Conservation (phyloP, 2,888 invertebrate genomes). For the Lottia scabra region DNA sequence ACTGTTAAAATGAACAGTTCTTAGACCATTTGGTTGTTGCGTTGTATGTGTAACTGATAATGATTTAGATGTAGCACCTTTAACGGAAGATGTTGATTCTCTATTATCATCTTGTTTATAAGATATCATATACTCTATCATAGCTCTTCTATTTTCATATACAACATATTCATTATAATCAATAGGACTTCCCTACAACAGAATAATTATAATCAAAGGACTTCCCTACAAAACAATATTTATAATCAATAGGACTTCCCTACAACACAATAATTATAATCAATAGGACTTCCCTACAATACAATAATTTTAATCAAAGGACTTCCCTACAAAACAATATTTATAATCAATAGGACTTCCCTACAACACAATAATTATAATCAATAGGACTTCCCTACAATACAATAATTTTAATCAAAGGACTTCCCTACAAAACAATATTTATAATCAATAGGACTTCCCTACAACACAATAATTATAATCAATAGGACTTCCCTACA, state of each 20-base stretch:
- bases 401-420: constrained; percentile 52
- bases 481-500: too few relatives aligned
- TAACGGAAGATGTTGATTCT: not conserved
- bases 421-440: constrained; percentile 44
- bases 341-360: too few relatives aligned
- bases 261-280: too few relatives aligned
- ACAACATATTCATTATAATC: constrained; percentile 58
- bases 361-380: constrained; percentile 53
- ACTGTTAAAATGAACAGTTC: too few relatives aligned
- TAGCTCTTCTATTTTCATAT: constrained; percentile 53
- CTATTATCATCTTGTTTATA: constrained; percentile 19
- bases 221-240: too few relatives aligned
- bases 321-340: constrained; percentile 48
- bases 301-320: constrained; percentile 1
- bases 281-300: too few relatives aligned
- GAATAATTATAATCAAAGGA: not conserved
- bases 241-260: too few relatives aligned
- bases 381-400: constrained; percentile 55
- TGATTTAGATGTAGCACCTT: not conserved
- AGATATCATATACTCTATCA: constrained; percentile 57
- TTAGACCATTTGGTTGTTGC: too few relatives aligned
- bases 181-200: constrained; percentile 50
- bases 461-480: too few relatives aligned
- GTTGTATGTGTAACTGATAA: not conserved
- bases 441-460: too few relatives aligned